Evolutionary conservation across 2,888 invertebrate species (phyloP).

Genomic region (Patella ulyssiponensis): DNA sequence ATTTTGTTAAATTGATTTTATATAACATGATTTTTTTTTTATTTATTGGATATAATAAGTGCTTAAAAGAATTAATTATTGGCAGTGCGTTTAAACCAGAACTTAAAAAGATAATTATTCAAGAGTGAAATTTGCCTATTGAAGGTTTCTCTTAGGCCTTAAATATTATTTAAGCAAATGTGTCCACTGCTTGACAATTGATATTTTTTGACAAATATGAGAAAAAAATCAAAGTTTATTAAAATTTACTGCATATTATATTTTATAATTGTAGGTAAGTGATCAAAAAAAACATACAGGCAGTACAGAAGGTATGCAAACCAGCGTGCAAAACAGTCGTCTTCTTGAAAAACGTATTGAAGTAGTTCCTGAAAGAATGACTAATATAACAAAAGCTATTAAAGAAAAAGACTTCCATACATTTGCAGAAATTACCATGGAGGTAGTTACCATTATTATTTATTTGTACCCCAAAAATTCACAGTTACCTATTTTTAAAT

Average conservation of each 20-base stretch:
- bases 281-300: slow-evolving; percentile 87
- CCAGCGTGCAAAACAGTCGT: slow-evolving; percentile 84
- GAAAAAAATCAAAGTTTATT: too few relatives aligned
- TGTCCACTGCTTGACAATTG: too few relatives aligned
- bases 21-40: too few relatives aligned
- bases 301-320: slow-evolving; percentile 92
- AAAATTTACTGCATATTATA: too few relatives aligned
- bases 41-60: slow-evolving; percentile 4
- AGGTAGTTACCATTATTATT: slow-evolving; percentile 66
- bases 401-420: slow-evolving; percentile 81
- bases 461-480: not conserved
- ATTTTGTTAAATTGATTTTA: too few relatives aligned
- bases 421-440: slow-evolving; percentile 96
- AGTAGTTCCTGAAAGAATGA: slow-evolving; percentile 82
- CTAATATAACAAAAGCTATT: slow-evolving; percentile 79
- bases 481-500: too few relatives aligned
- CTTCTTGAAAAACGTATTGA: slow-evolving; percentile 84
- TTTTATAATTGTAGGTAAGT: slow-evolving; percentile 60
- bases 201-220: too few relatives aligned
- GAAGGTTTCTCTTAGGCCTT: too few relatives aligned
- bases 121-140: too few relatives aligned
- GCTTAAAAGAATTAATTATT: not conserved
- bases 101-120: not conserved
- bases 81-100: not conserved
- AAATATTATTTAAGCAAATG: too few relatives aligned